Base-by-base conservation (phyloP, 2,113 vertebrate species). In the Microcebus murinus region DNA sequence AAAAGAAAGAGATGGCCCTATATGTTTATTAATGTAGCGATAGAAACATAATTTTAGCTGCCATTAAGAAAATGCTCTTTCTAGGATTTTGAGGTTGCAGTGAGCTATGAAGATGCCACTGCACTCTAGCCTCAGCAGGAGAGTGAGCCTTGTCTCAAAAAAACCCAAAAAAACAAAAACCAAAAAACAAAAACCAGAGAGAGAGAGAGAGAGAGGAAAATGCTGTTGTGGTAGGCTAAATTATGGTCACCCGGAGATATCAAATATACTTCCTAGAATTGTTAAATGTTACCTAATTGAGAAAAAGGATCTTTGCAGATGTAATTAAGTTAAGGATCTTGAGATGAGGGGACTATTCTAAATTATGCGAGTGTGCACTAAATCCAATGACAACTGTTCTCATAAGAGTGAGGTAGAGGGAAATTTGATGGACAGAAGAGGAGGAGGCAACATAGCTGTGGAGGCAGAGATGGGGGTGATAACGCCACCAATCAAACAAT, bases 281-380 rank as follows among this genome's bases (percentile, higher is more conserved):
- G 55, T 15, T 36, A 80, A 67, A 95, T 36, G 11, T 34, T 80
- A 23, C 55, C 12, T 10, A 68, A 18, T 50, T 83, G 48, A 20
- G 23, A 23, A 74, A 89, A 94, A 67, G 11, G 5, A 1, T 65
- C 12, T 94, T 79, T 83, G 39, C 4, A 25, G 12, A 34, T 34
- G 14, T 57, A 81, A 77, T 85, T 93, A 76, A 68, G n/a, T 76
- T 63, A 65, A 92, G 39, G 31, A 45, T 55, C 34, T 61, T 31
- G 20, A 59, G 57, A 15, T 73, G 68, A 87, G 17, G 17, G 4
- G 9, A 7, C 45, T 81, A 50, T 67, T 7, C 34, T 39, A 34
- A 61, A 36, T 76, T 85, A 29, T 0, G 77, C 8, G 8, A 85
- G 3, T 42, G 34, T 23, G 29, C 10, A 23, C 25, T n/a, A 42